These are phyloP conservation scores for Protobothrops mucrosquamatus DNA, from an alignment of 2,113 vertebrate genomes.

Conservation along the genomic window DNA sequence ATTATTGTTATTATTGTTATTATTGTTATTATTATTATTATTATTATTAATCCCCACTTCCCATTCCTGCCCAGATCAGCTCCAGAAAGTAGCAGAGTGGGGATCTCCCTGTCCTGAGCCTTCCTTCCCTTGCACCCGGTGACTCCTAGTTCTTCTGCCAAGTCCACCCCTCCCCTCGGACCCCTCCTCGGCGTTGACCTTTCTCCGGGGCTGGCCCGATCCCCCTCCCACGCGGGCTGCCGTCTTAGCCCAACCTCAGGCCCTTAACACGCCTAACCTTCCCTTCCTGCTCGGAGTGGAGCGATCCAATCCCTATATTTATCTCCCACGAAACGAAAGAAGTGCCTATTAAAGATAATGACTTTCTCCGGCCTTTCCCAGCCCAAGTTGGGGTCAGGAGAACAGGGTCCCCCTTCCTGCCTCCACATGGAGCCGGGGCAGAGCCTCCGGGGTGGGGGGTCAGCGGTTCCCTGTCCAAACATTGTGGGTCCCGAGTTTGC, in stretches of 20 bases:
- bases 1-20: too few relatives aligned
- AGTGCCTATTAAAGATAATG: constrained; percentile 35
- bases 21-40: too few relatives aligned
- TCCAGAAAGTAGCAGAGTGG: constrained; percentile 21
- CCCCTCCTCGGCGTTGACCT: constrained; percentile 18
- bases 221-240: neutral
- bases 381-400: neutral
- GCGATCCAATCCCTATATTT: constrained; percentile 33
- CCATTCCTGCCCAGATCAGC: constrained; percentile 10
- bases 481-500: constrained; percentile 19
- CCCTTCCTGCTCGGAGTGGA: constrained; percentile 18
- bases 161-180: constrained; percentile 15
- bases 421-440: constrained; percentile 24
- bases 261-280: constrained; percentile 32
- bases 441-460: neutral
- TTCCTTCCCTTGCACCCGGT: constrained; percentile 29
- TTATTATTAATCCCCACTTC: neutral
- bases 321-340: constrained; percentile 34
- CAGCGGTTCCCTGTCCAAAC: constrained; percentile 5
- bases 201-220: constrained; percentile 1
- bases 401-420: constrained; percentile 28
- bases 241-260: neutral
- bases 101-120: neutral
- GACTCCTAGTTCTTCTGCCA: neutral
- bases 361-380: constrained; percentile 38